Percentiles rank a stretch among this genome's conserved stretches.
phyloP scores from a whole-genome alignment of 2,113 vertebrate genomes.

The Panthera tigris region DNA sequence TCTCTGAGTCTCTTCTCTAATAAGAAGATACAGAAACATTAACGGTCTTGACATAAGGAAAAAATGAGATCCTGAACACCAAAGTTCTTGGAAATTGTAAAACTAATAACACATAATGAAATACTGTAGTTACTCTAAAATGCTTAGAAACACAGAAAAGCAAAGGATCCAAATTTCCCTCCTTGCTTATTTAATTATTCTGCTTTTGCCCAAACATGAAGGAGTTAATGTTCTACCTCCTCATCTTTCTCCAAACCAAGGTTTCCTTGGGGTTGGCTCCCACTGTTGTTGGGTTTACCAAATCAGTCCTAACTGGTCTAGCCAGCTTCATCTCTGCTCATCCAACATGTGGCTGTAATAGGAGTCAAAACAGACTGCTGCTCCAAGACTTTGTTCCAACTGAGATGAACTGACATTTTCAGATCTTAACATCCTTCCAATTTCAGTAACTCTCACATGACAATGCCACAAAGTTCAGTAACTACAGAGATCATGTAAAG shows the following conservation, averaged over 20 bases:
- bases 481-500: not conserved
- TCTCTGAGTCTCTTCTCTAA: slow-evolving; percentile 35
- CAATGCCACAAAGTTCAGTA: slow-evolving; percentile 47
- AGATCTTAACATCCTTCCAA: slow-evolving; percentile 33
- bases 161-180: not conserved
- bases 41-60: not conserved
- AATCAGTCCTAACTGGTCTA: slow-evolving; percentile 15
- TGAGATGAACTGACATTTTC: slow-evolving; percentile 66
- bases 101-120: not conserved
- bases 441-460: slow-evolving; percentile 40
- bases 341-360: slow-evolving; percentile 50
- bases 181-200: slow-evolving; percentile 25
- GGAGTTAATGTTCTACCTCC: slow-evolving; percentile 26
- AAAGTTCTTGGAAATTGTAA: slow-evolving; percentile 9
- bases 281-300: not conserved
- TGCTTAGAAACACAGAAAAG: slow-evolving; percentile 21
- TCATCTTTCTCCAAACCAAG: not conserved
- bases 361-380: slow-evolving; percentile 65
- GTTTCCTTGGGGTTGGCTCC: slow-evolving; percentile 6
- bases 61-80: not conserved
- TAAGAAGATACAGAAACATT: not conserved
- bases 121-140: not conserved
- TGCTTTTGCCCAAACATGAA: slow-evolving; percentile 33
- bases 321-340: slow-evolving; percentile 30
- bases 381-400: slow-evolving; percentile 31